Evolutionary conservation across 1,140 invertebrate genomes (phyloP), one percentile per base, ranked within the genome.

Genomic region (Sycophaga agraensis): DNA sequence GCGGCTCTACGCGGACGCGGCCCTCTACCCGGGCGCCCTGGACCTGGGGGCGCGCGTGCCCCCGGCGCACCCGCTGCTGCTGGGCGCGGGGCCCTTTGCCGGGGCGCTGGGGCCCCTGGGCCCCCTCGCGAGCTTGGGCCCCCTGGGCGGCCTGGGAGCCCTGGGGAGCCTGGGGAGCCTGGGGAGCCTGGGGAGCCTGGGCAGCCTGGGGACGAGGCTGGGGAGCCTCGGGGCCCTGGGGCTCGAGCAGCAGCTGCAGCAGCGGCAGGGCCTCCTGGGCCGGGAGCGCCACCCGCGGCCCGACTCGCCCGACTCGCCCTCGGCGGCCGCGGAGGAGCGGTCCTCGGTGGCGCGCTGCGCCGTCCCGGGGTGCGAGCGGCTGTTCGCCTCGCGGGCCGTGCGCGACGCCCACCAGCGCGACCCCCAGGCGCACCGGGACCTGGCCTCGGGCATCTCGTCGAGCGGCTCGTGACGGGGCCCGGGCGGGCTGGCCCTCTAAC

Each of bases 1-100:
- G 2, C 84, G 93, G 61, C 80, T 94, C 7, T 95, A 93, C 71
- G 88, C 90, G 5, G 90, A 92, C 55, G 84, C 88, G 0, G 72
- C 75, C 6, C 76, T 80, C 19, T 65, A 71, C 0, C 55, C 79
- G 1, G 74, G 74, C 0, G 68, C 69, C 1, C 67, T 75, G 4
- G 77, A 79, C 24, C 54, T 79, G 0, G 74, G 74, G 2, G 75
- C 73, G 0, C 71, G 73, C 60, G 78, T 76, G 59, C 78, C 73
- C 12, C 73, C 77, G 1, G 75, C 73, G 2, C 80, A 74, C 60
- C 75, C 72, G 26, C 60, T 76, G 7, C 66, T 76, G 7, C 64
- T 73, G n/a, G 45, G n/a, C n/a, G n/a, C n/a, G n/a, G n/a, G n/a
- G n/a, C n/a, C n/a, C n/a, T n/a, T n/a, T 65, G 11, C n/a, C 64